Evolutionary conservation across 1,140 invertebrate species (phyloP).

Genomic region (Anadara kagoshimensis): DNA sequence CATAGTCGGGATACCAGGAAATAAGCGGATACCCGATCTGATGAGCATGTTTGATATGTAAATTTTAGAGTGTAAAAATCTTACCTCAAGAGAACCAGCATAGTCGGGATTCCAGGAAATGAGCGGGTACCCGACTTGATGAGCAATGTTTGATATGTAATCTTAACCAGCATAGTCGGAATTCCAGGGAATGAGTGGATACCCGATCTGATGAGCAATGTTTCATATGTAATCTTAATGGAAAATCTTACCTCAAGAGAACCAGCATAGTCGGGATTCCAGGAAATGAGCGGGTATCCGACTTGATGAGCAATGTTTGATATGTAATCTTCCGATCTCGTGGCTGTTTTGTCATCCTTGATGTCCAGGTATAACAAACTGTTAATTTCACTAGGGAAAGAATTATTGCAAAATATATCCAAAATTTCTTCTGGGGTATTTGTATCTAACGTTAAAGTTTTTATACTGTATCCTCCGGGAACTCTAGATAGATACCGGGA

Average conservation of each 20-base stretch:
- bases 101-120: slow-evolving; percentile 27
- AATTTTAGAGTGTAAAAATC: neutral
- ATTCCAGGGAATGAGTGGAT: slow-evolving; percentile 24
- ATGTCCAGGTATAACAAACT: neutral
- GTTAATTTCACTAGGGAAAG: slow-evolving; percentile 6
- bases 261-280: slow-evolving; percentile 23
- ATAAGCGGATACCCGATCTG: slow-evolving; percentile 22
- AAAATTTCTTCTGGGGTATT: slow-evolving; percentile 3
- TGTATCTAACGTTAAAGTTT: no score
- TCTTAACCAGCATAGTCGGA: slow-evolving; percentile 24
- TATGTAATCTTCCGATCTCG: slow-evolving; percentile 19
- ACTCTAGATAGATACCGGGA: no score
- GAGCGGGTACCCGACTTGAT: slow-evolving; percentile 18
- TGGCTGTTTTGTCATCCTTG: neutral
- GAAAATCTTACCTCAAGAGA: slow-evolving; percentile 27
- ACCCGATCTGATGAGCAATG: slow-evolving; percentile 10
- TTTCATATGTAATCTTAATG: slow-evolving; percentile 16
- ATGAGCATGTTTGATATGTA: slow-evolving; percentile 1
- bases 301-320: slow-evolving; percentile 1
- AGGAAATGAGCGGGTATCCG: slow-evolving; percentile 28
- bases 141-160: slow-evolving; percentile 12
- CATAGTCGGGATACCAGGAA: slow-evolving; percentile 26
- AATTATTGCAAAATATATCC: slow-evolving; percentile 3
- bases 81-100: slow-evolving; percentile 28
- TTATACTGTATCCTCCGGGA: no score